These are phyloP conservation scores for Phymastichus coffea DNA, from an alignment of 1,140 invertebrate species.

Conservation along the genomic window DNA sequence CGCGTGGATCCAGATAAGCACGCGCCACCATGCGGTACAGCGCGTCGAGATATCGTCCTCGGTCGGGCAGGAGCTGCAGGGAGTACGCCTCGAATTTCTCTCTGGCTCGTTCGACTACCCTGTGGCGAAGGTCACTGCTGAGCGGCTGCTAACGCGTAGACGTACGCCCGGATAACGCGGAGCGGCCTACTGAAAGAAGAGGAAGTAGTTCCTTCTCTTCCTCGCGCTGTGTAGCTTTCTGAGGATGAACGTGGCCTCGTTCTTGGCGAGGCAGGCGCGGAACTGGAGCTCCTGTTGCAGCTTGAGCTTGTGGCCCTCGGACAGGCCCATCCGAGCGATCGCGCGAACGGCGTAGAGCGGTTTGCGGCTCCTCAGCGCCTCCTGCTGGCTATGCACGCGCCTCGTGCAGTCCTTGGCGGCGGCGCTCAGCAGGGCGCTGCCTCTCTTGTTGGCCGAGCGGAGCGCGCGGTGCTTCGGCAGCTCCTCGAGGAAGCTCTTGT, in stretches of 20 bases:
- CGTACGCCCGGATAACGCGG: too few relatives aligned
- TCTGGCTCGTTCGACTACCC: conserved; percentile 35
- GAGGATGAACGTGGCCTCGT: conserved; percentile 1
- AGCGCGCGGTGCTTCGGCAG: conserved; percentile 27
- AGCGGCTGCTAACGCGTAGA: neutral
- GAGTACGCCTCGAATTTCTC: conserved; percentile 39
- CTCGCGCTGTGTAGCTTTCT: conserved; percentile 32
- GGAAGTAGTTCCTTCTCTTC: conserved; percentile 33
- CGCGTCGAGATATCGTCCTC: conserved; percentile 34
- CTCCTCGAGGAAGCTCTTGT: conserved; percentile 37
- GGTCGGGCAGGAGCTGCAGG: conserved; percentile 36
- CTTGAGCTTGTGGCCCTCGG: conserved; percentile 13
- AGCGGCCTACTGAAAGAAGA: too few relatives aligned
- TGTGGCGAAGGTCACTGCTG: conserved; percentile 4
- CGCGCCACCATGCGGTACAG: conserved; percentile 41
- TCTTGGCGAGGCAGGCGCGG: conserved; percentile 3
- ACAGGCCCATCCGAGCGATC: neutral
- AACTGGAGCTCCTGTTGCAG: conserved; percentile 28
- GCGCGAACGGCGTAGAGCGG: conserved; percentile 29
- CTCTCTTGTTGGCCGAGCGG: conserved; percentile 29
- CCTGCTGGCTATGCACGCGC: conserved; percentile 21
- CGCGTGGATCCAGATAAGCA: conserved; percentile 41
- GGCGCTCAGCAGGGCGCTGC: conserved; percentile 14
- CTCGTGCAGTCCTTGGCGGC: conserved; percentile 2
- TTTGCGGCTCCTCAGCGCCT: conserved; percentile 34